Evolutionary conservation across 2,113 vertebrate genomes (phyloP), one percentile per base, ranked within the genome.

Genomic region (Sitta europaea): DNA sequence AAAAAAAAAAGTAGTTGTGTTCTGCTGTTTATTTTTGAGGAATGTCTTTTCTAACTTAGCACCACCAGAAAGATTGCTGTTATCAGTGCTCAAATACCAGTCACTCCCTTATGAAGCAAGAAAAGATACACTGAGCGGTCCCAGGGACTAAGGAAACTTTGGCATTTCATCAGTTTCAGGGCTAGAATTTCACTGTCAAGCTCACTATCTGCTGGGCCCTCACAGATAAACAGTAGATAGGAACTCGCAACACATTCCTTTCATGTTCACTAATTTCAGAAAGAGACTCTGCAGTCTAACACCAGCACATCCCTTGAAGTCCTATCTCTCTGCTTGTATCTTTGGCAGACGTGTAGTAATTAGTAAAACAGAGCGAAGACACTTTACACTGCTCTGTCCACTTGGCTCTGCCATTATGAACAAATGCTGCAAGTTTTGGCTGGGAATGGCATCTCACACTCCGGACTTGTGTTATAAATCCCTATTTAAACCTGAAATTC

Each of bases 81-180:
- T 98, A 98, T 98, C 98, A 97, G 97, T 47, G 75, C 75, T 97
- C 91, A 97, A 98, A 98, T 98, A 98, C 98, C 98, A 98, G 97
- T 97, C 96, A 97, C 98, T 98, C 98, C 98, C 98, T 97, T 96
- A 71, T 97, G 97, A 97, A 97, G 97, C 96, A 97, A 98, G 96
- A 95, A 96, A 97, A 97, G 97, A 98, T 97, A 97, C 96, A 96
- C 96, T 83, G 42, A 88, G 96, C 36, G 20, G 96, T 96, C 96
- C 94, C 87, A 82, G 91, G 66, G 73, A 96, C 91, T 83, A 97
- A 96, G 92, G 94, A 97, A 97, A 97, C 45, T 68, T 92, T 89
- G 91, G 97, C 97, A 97, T 98, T 98, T 98, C 98, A 97, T 98
- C 97, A 97, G 97, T 98, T 98, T 95, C 79, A 62, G 94, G 94